Base-by-base conservation (phyloP, 2,797 vertebrate genomes). In the Chloroceryle inda region DNA sequence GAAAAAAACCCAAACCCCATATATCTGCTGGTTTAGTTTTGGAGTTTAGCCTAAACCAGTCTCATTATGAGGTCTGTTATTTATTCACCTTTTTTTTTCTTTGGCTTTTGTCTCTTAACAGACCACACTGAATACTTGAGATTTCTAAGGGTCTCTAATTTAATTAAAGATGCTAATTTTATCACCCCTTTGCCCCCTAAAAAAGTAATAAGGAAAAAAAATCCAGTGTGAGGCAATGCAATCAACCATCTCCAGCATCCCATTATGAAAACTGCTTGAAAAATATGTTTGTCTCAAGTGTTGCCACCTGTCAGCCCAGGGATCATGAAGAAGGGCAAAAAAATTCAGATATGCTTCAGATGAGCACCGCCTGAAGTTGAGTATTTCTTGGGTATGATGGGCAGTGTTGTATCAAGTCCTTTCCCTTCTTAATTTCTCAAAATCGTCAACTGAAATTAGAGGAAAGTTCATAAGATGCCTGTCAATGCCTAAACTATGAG, bases 221-320 rank as follows among this genome's bases (percentile, higher is more conserved):
- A 91, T 76, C n/a, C 47, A 71, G 13, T 26, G n/a, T 50, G 76
- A 89, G 40, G 55, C 63, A 92, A 56, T 12, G 23, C 19, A 90
- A 64, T 45, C 89, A 89, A 87, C 58, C 53, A 81, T 52, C 29
- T 80, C 71, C 53, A 80, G 85, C 66, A 94, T 52, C 26, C 82
- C 44, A 88, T 76, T 68, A 40, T 29, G 83, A 94, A 97, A 93
- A 78, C 44, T 44, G n/a, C n/a, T 68, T 86, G 89, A 97, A 96
- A 96, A 96, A 97, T 98, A 97, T 82, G 94, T 76, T 59, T 96
- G 72, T 89, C 88, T 91, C 22, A 13, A 84, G 26, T 83, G 84
- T 47, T 18, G 2, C 79, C 50, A 68, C 79, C 92, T 90, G 37
- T 79, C 86, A 96, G 75, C 45, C 52, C 77, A 83, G 49, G 18